A percentile compares a stretch with the other conserved stretches of the same genome.
phyloP scores from a whole-genome alignment of 2,113 vertebrate genomes.

The Cercopithecus mona region DNA sequence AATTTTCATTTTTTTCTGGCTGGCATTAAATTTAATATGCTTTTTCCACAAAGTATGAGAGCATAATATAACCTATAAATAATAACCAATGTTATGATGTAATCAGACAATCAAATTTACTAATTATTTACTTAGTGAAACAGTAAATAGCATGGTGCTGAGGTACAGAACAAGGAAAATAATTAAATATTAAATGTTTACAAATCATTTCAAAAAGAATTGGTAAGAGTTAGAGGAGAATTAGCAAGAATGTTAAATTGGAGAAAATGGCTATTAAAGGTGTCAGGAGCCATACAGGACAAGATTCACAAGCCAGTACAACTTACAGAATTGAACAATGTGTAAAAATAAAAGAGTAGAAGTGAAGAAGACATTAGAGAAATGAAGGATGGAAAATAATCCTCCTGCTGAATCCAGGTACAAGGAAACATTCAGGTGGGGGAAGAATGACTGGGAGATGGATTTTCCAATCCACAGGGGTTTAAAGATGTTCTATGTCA shows the following conservation, averaged over 20 bases:
- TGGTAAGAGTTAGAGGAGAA: background rate
- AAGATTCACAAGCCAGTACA: slow-evolving; percentile 13
- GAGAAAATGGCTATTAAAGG: slow-evolving; percentile 9
- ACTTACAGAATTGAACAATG: background rate
- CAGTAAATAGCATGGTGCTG: background rate
- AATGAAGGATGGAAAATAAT: slow-evolving; percentile 35
- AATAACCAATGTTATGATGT: slow-evolving; percentile 30
- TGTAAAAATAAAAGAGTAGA: background rate
- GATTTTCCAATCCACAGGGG: slow-evolving; percentile 22
- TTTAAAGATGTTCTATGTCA: slow-evolving; percentile 52
- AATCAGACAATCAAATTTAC: slow-evolving; percentile 36
- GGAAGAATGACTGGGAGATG: slow-evolving; percentile 1
- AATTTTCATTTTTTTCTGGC: slow-evolving; percentile 29
- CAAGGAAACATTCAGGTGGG: slow-evolving; percentile 28
- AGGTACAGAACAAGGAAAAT: slow-evolving; percentile 17
- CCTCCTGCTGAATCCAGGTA: slow-evolving; percentile 2
- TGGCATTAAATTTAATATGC: slow-evolving; percentile 42
- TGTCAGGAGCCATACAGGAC: background rate
- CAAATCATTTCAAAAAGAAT: slow-evolving; percentile 50
- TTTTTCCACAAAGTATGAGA: slow-evolving; percentile 36
- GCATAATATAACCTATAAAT: slow-evolving; percentile 37
- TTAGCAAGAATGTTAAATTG: background rate
- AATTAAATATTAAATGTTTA: slow-evolving; percentile 55
- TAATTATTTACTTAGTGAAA: slow-evolving; percentile 23
- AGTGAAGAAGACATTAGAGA: slow-evolving; percentile 2